Evolutionary conservation across 2,888 invertebrate species (phyloP).

Genomic region (Drosophila ezoana): DNA sequence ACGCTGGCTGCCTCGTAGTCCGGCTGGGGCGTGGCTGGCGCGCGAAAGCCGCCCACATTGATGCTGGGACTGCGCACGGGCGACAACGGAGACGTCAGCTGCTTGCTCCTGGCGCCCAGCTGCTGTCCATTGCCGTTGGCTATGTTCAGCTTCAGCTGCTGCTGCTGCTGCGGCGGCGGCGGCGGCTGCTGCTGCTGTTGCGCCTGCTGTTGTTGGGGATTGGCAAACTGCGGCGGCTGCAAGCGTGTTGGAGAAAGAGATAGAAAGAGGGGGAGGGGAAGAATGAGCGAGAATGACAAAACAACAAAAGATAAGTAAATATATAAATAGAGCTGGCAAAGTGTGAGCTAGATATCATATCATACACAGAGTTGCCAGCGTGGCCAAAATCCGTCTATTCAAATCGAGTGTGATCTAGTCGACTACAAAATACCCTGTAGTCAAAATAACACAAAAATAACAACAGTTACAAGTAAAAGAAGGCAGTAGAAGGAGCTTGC

Average conservation of each 20-base stretch:
- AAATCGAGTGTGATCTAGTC: not conserved
- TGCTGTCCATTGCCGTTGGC: slow-evolving; percentile 30
- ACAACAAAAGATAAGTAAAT: not conserved
- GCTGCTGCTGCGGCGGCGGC: slow-evolving; percentile 15
- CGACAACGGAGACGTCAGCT: slow-evolving; percentile 35
- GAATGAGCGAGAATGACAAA: not conserved
- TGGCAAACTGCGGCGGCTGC: slow-evolving; percentile 83
- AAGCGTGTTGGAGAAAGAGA: slow-evolving; percentile 10
- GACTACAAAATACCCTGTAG: not conserved
- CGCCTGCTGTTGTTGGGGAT: slow-evolving; percentile 61
- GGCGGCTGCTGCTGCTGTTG: slow-evolving; percentile 21
- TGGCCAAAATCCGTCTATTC: slow-evolving; percentile 6
- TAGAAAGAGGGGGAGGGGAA: not conserved
- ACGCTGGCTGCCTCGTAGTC: slow-evolving; percentile 71
- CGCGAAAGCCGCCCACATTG: slow-evolving; percentile 58
- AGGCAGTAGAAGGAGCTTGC: too few relatives aligned
- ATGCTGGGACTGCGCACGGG: slow-evolving; percentile 62
- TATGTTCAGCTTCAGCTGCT: slow-evolving; percentile 42
- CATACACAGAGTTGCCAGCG: slow-evolving; percentile 14
- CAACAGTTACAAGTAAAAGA: too few relatives aligned
- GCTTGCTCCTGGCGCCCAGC: slow-evolving; percentile 21
- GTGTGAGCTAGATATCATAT: not conserved
- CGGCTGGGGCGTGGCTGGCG: slow-evolving; percentile 78
- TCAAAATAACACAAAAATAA: too few relatives aligned
- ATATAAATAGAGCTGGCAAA: not conserved